These are phyloP conservation scores for Drosophila cardini DNA, from an alignment of 1,140 invertebrate genomes.

Conservation along the genomic window DNA sequence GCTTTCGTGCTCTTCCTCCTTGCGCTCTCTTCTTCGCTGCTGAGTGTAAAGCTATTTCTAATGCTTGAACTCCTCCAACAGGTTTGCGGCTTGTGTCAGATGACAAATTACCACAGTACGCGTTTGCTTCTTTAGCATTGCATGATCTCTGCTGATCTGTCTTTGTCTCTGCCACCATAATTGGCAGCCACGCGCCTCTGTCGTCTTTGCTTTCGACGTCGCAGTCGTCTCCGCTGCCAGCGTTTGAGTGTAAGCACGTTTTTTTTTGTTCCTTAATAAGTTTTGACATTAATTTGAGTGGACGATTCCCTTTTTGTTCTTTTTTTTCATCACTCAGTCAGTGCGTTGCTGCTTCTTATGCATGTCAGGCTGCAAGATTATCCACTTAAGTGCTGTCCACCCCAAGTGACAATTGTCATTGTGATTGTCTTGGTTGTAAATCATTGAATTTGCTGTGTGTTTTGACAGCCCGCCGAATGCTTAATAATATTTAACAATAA, in stretches of 20 bases:
- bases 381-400: constrained; percentile 78
- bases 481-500: constrained; percentile 84
- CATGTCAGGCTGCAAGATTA: constrained; percentile 69
- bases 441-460: constrained; percentile 71
- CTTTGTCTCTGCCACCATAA: constrained; percentile 53
- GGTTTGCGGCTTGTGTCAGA: constrained; percentile 55
- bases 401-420: constrained; percentile 74
- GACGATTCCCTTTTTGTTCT: constrained; percentile 55
- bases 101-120: constrained; percentile 52
- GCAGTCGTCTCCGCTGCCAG: constrained; percentile 23
- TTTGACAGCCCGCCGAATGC: constrained; percentile 81
- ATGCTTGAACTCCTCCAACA: constrained; percentile 40
- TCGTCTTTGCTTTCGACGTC: constrained; percentile 17
- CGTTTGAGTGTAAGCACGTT: constrained; percentile 1
- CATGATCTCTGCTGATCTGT: constrained; percentile 53
- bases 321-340: constrained; percentile 36
- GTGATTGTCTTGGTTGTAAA: constrained; percentile 63
- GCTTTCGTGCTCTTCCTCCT: constrained; percentile 9
- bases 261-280: constrained; percentile 63
- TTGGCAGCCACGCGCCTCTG: constrained; percentile 68
- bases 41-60: constrained; percentile 43
- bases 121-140: constrained; percentile 21
- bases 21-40: background rate
- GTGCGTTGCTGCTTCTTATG: constrained; percentile 42
- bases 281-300: constrained; percentile 81